These are phyloP conservation scores for Passer domesticus DNA, from an alignment of 2,113 vertebrate genomes.

Conservation along the genomic window DNA sequence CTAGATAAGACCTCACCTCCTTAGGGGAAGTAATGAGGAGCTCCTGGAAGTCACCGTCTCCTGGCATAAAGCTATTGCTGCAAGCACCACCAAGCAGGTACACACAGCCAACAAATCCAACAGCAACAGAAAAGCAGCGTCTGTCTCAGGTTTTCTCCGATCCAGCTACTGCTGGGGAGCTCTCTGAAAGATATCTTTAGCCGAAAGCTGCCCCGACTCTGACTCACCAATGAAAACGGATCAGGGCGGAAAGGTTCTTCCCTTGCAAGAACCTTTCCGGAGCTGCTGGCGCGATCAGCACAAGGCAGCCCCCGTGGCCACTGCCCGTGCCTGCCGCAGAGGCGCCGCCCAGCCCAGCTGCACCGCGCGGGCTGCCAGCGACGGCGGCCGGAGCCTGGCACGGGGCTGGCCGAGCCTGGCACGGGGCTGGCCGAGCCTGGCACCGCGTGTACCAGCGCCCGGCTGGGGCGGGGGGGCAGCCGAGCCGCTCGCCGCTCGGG, in stretches of 20 bases:
- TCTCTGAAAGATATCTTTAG: neutral
- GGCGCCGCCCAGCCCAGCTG: conserved; percentile 25
- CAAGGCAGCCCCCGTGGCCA: neutral
- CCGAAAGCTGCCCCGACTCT: neutral
- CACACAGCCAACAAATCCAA: neutral
- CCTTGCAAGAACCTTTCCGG: neutral
- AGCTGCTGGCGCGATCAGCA: accelerated
- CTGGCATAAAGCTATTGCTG: neutral
- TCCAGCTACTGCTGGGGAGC: neutral
- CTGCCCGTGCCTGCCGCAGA: neutral
- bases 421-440: neutral
- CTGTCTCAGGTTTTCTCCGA: neutral
- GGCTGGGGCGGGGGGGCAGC: no score
- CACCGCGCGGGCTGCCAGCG: accelerated
- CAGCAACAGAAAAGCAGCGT: neutral
- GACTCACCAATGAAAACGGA: neutral
- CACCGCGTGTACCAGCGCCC: neutral
- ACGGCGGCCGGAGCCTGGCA: neutral
- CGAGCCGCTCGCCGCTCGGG: no score
- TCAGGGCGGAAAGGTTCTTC: neutral
- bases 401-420: neutral
- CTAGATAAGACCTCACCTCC: conserved; percentile 31
- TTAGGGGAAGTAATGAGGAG: neutral
- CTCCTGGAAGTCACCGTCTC: neutral
- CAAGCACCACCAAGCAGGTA: neutral